These are phyloP conservation scores for Chrysina gloriosa DNA, from an alignment of 2,888 invertebrate species.

Conservation along the genomic window DNA sequence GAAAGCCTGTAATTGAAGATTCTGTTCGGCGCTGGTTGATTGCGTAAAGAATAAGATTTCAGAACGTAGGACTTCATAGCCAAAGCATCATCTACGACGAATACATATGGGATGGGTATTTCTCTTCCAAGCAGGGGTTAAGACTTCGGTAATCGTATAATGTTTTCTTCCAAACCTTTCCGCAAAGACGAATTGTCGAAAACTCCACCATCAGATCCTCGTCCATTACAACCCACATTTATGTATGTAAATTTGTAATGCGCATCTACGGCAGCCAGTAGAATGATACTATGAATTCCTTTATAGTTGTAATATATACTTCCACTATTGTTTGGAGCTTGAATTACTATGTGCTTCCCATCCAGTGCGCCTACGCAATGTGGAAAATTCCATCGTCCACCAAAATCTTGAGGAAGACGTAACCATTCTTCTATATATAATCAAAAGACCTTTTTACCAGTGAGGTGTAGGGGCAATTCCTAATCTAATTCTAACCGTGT, in stretches of 20 bases:
- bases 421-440: slow-evolving; percentile 51
- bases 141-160: too few relatives aligned
- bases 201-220: slow-evolving; percentile 14
- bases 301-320: slow-evolving; percentile 56
- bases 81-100: too few relatives aligned
- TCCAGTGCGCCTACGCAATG: slow-evolving; percentile 51
- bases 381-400: slow-evolving; percentile 49
- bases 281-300: slow-evolving; percentile 39
- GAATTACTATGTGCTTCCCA: slow-evolving; percentile 55
- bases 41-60: too few relatives aligned
- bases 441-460: too few relatives aligned
- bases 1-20: too few relatives aligned
- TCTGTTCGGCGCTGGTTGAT: too few relatives aligned
- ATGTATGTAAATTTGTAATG: slow-evolving; percentile 39
- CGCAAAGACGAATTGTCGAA: not conserved
- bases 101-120: too few relatives aligned
- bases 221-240: slow-evolving; percentile 41
- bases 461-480: too few relatives aligned
- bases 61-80: too few relatives aligned
- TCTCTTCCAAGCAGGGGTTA: too few relatives aligned
- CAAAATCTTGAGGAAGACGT: slow-evolving; percentile 49
- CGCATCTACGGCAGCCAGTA: slow-evolving; percentile 30
- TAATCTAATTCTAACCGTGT: too few relatives aligned
- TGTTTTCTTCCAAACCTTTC: not conserved
- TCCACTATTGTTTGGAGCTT: slow-evolving; percentile 51